Conservation (phyloP, 2,113 vertebrate species). For the Terrapene triunguis region DNA sequence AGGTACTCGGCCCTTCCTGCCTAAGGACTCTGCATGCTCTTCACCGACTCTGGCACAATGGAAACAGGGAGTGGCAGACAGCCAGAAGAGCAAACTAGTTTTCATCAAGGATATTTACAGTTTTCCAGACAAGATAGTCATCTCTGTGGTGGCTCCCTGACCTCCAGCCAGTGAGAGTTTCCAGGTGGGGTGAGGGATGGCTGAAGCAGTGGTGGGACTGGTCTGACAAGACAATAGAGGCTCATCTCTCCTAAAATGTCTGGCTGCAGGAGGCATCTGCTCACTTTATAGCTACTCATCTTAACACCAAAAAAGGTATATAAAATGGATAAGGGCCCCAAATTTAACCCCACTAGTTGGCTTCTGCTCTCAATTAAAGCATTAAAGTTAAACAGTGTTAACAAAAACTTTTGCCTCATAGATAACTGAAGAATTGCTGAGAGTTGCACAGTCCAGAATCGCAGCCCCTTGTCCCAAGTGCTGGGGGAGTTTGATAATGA, state of each 20-base stretch:
- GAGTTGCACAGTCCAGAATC: neutral
- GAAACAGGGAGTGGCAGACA: neutral
- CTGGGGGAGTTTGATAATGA: neutral
- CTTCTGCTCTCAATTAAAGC: neutral
- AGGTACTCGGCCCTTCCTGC: neutral
- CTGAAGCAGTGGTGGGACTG: neutral
- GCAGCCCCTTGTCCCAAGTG: neutral
- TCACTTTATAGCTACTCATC: too few species aligned
- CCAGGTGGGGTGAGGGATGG: accelerated
- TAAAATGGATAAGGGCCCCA: neutral
- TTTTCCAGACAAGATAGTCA: neutral
- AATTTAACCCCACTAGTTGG: neutral
- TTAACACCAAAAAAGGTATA: neutral
- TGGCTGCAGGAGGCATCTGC: neutral
- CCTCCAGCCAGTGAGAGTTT: neutral
- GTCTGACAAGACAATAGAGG: neutral
- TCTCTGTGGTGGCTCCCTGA: neutral
- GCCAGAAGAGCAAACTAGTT: neutral
- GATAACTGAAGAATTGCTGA: neutral
- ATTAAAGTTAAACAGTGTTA: neutral
- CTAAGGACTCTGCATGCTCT: neutral
- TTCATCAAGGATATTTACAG: neutral
- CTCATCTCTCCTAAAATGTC: neutral
- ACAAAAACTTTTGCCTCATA: neutral
- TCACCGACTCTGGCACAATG: neutral